Evolutionary conservation across 1,140 invertebrate species (phyloP).

Genomic region (Drosophila repleta): DNA sequence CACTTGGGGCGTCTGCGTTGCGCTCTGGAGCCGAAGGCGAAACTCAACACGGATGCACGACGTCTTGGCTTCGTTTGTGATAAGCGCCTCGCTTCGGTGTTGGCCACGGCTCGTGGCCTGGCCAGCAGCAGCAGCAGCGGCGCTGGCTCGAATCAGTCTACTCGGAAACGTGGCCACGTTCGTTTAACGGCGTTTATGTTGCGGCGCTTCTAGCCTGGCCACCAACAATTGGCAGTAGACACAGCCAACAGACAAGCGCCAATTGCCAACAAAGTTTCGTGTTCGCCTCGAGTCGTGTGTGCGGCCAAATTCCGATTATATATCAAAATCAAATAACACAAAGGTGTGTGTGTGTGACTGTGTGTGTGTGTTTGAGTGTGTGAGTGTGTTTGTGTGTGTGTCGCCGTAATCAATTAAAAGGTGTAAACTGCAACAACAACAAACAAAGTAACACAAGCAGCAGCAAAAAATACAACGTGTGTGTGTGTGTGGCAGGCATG

Average conservation of each 20-base stretch:
- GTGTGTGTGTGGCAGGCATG: slow-evolving; percentile 41
- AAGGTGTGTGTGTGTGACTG: slow-evolving; percentile 5
- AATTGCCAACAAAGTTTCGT: slow-evolving; percentile 36
- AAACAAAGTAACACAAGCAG: neutral
- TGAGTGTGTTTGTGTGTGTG: neutral
- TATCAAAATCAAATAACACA: slow-evolving; percentile 22
- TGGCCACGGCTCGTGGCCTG: slow-evolving; percentile 34
- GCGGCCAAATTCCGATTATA: slow-evolving; percentile 11
- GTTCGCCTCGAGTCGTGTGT: slow-evolving; percentile 3
- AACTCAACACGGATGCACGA: slow-evolving; percentile 41
- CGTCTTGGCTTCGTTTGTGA: slow-evolving; percentile 26
- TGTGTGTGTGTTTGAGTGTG: slow-evolving; percentile 18
- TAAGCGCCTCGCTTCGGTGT: slow-evolving; percentile 47
- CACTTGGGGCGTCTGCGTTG: slow-evolving; percentile 43
- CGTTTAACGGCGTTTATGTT: slow-evolving; percentile 63
- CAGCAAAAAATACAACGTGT: slow-evolving; percentile 6
- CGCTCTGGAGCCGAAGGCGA: slow-evolving; percentile 23
- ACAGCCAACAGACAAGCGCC: slow-evolving; percentile 27
- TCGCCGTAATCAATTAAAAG: slow-evolving; percentile 19
- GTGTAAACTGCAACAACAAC: slow-evolving; percentile 22
- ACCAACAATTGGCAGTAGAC: slow-evolving; percentile 45
- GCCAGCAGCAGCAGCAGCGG: slow-evolving; percentile 28
- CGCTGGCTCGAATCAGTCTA: slow-evolving; percentile 71
- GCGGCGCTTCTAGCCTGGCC: slow-evolving; percentile 55
- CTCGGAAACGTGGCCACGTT: slow-evolving; percentile 81